Evolutionary conservation across 2,888 invertebrate species (phyloP).

Genomic region (Ecdyonurus torrentis): DNA sequence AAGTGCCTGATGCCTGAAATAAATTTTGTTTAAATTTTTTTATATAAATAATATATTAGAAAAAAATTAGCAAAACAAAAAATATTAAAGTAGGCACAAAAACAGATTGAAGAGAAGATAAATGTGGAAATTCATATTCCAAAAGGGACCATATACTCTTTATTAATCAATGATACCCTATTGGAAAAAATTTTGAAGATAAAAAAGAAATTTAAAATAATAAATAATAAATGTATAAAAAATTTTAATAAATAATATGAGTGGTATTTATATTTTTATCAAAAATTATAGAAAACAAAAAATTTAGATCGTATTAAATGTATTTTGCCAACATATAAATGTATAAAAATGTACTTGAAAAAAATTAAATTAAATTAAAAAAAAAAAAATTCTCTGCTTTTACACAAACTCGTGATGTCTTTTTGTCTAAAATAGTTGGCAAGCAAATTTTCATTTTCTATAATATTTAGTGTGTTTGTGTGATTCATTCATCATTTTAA

Average conservation of each 20-base stretch:
- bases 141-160: background rate
- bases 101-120: background rate
- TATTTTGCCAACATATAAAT: background rate
- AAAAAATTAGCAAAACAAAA: background rate
- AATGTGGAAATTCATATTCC: background rate
- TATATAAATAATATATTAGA: background rate
- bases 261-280: background rate
- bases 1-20: background rate
- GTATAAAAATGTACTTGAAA: no score
- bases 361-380: no score
- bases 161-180: background rate
- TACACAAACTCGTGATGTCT: no score
- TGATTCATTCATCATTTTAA: background rate
- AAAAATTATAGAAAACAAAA: background rate
- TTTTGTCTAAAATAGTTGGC: no score
- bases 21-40: background rate
- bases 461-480: background rate
- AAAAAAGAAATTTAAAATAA: background rate
- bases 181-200: background rate
- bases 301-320: background rate
- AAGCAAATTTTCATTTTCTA: background rate
- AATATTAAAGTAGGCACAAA: background rate
- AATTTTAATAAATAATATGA: background rate
- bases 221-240: background rate
- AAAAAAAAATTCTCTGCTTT: no score